These are phyloP conservation scores for Zaprionus bogoriensis DNA, from an alignment of 2,888 invertebrate species.

Conservation along the genomic window DNA sequence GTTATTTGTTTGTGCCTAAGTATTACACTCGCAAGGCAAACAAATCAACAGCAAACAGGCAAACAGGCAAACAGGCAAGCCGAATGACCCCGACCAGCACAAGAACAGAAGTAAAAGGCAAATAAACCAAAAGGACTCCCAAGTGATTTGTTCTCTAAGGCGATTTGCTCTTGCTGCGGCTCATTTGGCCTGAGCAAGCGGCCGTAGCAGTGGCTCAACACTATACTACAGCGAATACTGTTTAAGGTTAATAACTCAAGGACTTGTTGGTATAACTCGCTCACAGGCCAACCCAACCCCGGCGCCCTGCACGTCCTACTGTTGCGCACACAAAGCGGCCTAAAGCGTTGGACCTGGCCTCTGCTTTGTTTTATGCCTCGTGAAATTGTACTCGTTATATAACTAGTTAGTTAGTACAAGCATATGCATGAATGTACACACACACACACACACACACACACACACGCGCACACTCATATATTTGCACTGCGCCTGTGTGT, in stretches of 20 bases:
- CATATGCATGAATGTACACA: background rate
- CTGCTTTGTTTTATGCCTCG: slow-evolving; percentile 58
- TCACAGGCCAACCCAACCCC: no score
- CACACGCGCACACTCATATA: background rate
- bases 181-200: slow-evolving; percentile 45
- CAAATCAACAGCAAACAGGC: slow-evolving; percentile 22
- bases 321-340: slow-evolving; percentile 1
- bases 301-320: no score
- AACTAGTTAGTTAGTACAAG: slow-evolving; percentile 24
- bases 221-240: slow-evolving; percentile 27
- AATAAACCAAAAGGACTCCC: slow-evolving; percentile 49
- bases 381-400: slow-evolving; percentile 59
- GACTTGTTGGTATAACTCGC: slow-evolving; percentile 43
- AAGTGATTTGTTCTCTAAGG: slow-evolving; percentile 51
- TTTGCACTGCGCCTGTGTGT: background rate
- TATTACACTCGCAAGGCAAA: slow-evolving; percentile 22
- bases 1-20: slow-evolving; percentile 14
- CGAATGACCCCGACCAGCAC: slow-evolving; percentile 27
- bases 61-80: slow-evolving; percentile 1
- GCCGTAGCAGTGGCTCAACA: background rate
- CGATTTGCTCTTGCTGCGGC: slow-evolving; percentile 49
- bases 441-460: background rate
- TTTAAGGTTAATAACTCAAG: slow-evolving; percentile 65
- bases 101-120: slow-evolving; percentile 23
- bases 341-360: slow-evolving; percentile 25